A percentile compares a stretch with the other conserved stretches of the same genome.
Evolutionary conservation across 1,140 invertebrate species (phyloP).

Genomic region (Popillia japonica): DNA sequence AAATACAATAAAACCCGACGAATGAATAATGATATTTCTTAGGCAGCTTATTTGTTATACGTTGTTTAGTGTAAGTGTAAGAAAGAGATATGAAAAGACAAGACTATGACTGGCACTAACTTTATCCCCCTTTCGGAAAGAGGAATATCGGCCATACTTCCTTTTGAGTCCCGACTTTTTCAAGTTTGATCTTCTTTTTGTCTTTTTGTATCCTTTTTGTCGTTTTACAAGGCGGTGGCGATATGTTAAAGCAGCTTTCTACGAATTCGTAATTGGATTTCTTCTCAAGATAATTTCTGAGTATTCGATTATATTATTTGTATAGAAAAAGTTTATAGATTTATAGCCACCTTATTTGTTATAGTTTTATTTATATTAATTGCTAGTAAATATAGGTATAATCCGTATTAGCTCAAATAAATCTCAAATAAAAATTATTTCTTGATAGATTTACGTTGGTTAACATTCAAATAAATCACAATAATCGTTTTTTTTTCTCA

Average conservation of each 20-base stretch:
- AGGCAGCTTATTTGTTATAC: conserved; percentile 10
- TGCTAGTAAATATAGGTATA: neutral
- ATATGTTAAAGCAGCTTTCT: neutral
- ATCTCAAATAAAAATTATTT: no score
- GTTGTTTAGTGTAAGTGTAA: neutral
- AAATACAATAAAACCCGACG: conserved; percentile 32
- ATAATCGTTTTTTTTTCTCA: no score
- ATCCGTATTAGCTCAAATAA: neutral
- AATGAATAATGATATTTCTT: conserved; percentile 36
- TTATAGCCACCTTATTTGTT: neutral
- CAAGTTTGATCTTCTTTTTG: neutral
- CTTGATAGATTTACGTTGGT: no score
- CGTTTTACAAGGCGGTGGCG: conserved; percentile 8
- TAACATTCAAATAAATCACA: no score
- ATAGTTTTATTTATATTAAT: neutral
- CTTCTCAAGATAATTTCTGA: neutral
- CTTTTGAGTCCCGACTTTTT: conserved; percentile 4
- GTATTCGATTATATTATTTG: neutral
- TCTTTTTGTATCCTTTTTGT: neutral
- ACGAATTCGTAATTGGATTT: conserved; percentile 27
- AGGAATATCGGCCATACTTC: neutral
- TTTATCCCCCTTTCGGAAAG: conserved; percentile 23
- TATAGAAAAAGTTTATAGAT: neutral
- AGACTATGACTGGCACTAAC: conserved; percentile 27
- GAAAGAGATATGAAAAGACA: neutral